These are phyloP conservation scores for Apodemus sylvaticus DNA, from an alignment of 2,113 vertebrate species.

Conservation along the genomic window DNA sequence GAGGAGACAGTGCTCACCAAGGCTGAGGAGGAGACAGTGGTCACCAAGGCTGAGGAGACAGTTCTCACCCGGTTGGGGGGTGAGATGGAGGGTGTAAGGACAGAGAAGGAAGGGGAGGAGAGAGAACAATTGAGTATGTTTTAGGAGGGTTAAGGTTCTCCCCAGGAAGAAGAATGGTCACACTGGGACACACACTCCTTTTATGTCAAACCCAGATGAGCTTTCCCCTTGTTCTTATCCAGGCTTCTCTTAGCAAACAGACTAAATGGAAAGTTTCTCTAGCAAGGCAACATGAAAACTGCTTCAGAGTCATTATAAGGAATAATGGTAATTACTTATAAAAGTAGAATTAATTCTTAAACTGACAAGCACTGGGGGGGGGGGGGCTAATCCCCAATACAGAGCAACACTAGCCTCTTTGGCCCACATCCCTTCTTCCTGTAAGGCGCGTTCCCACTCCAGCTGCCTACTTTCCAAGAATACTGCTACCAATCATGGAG, in stretches of 20 bases:
- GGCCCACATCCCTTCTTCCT: not conserved
- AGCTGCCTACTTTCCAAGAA: not conserved
- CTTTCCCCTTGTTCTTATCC: not conserved
- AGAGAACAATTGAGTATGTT: not conserved
- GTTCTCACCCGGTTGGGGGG: not conserved
- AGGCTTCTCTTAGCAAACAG: not conserved
- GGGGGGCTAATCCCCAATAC: not conserved
- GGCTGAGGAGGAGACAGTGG: too few relatives aligned
- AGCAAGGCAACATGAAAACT: not conserved
- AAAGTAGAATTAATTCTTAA: conserved; percentile 4
- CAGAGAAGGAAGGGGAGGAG: not conserved
- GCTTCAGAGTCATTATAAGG: not conserved
- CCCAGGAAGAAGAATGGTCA: not conserved
- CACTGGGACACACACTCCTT: not conserved
- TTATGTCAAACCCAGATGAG: not conserved
- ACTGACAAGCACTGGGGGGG: not conserved
- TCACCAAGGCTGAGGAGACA: too few relatives aligned
- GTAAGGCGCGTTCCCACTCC: not conserved
- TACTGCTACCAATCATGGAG: not conserved
- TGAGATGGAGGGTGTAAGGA: not conserved
- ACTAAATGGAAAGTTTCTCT: not conserved
- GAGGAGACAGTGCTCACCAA: not conserved
- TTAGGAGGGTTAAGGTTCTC: not conserved
- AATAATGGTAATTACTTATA: not conserved
- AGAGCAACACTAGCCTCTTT: not conserved